Evolutionary conservation across 2,797 vertebrate species (phyloP).

Genomic region (Channallabes apus): DNA sequence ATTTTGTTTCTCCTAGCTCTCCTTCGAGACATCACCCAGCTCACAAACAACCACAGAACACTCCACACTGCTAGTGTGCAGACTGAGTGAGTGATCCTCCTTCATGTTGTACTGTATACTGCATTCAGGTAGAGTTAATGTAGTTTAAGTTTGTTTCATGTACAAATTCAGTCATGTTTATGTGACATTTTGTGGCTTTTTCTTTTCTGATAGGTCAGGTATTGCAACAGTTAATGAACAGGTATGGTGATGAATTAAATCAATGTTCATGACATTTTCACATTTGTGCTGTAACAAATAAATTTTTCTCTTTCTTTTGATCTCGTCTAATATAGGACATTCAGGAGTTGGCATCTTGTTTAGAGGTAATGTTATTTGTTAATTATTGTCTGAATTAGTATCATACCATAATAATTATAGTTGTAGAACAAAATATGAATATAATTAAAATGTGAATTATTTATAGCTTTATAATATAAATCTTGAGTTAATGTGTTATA

Average conservation of each 20-base stretch:
- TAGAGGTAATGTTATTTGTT: conserved; percentile 68
- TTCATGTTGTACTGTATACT: neutral
- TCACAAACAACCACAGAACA: conserved; percentile 48
- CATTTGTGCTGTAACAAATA: neutral
- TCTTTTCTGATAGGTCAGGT: conserved; percentile 17
- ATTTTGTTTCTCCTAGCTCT: conserved; percentile 30
- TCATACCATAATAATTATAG: neutral
- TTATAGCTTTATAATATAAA: neutral
- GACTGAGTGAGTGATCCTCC: conserved; percentile 72
- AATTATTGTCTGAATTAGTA: neutral
- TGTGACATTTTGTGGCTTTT: conserved; percentile 36
- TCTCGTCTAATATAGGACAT: conserved; percentile 65
- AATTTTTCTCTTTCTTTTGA: neutral
- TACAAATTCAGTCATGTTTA: conserved; percentile 61
- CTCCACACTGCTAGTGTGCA: conserved; percentile 61
- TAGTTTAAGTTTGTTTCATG: neutral
- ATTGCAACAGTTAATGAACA: conserved; percentile 65
- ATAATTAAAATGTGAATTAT: neutral
- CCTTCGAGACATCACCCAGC: conserved; percentile 38
- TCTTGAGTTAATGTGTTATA: neutral
- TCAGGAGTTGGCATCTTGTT: conserved; percentile 68
- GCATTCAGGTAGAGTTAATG: neutral
- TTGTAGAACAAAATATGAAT: neutral
- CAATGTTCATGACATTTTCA: neutral
- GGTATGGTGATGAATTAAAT: conserved; percentile 61